Percentiles rank a stretch among this genome's conserved stretches.
These are phyloP conservation scores for Acleris sparsana DNA, from an alignment of 2,888 invertebrate genomes.

Conservation along the genomic window DNA sequence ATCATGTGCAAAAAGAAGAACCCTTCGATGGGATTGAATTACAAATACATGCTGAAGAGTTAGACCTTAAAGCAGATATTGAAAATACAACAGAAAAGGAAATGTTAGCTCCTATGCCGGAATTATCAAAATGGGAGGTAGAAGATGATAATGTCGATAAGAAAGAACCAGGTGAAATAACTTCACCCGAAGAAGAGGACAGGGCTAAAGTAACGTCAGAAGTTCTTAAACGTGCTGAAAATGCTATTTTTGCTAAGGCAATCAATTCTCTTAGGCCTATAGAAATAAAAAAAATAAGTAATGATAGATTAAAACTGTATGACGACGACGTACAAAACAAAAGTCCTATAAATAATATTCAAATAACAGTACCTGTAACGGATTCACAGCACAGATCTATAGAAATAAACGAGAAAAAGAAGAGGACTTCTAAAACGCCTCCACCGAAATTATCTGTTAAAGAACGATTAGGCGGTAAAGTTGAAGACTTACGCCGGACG, in stretches of 20 bases:
- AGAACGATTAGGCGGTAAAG: slow-evolving; percentile 90
- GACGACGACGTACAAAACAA: slow-evolving; percentile 75
- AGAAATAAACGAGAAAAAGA: slow-evolving; percentile 76
- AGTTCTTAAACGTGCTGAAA: slow-evolving; percentile 95
- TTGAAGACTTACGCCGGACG: slow-evolving; percentile 83
- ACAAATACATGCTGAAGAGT: slow-evolving; percentile 81
- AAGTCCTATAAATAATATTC: slow-evolving; percentile 73
- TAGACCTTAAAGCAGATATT: slow-evolving; percentile 80
- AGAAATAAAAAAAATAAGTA: slow-evolving; percentile 89
- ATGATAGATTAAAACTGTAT: slow-evolving; percentile 87
- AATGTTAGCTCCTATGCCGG: slow-evolving; percentile 89
- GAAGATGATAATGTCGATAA: slow-evolving; percentile 82
- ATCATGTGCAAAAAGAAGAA: slow-evolving; percentile 74
- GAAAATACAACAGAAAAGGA: slow-evolving; percentile 74
- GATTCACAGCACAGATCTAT: slow-evolving; percentile 73
- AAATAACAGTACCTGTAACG: slow-evolving; percentile 81
- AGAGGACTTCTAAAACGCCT: slow-evolving; percentile 75
- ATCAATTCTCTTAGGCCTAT: slow-evolving; percentile 91
- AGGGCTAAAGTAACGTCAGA: slow-evolving; percentile 91
- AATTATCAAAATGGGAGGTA: slow-evolving; percentile 95
- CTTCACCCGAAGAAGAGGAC: slow-evolving; percentile 79
- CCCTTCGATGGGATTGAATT: slow-evolving; percentile 84
- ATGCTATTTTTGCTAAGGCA: slow-evolving; percentile 95
- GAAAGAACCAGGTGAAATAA: slow-evolving; percentile 77
- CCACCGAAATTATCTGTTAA: slow-evolving; percentile 89